Percentiles rank a stretch among this genome's conserved stretches.
These are phyloP conservation scores for Lycocerus yunnanus DNA, from an alignment of 2,888 invertebrate genomes.

Conservation along the genomic window DNA sequence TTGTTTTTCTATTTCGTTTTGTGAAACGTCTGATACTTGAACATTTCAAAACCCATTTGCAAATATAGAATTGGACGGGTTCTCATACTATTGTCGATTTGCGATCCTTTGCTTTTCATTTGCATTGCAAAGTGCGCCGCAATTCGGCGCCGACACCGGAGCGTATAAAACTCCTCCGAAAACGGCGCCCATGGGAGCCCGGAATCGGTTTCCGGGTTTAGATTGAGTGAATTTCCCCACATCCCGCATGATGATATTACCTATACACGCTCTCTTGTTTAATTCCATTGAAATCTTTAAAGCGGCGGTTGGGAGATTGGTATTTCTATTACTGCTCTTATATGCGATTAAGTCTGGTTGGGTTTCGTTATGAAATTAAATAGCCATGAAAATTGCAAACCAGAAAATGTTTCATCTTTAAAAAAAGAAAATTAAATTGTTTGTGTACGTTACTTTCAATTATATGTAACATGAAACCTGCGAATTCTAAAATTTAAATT, in stretches of 20 bases:
- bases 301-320: conserved; percentile 48
- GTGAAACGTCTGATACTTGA: conserved; percentile 29
- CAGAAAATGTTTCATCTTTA: background rate
- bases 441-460: background rate
- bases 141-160: conserved; percentile 52
- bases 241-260: conserved; percentile 52
- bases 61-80: conserved; percentile 51
- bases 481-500: background rate
- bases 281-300: conserved; percentile 54
- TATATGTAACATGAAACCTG: background rate
- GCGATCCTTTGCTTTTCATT: conserved; percentile 57
- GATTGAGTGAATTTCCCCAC: conserved; percentile 56
- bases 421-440: background rate
- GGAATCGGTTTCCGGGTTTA: conserved; percentile 57
- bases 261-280: conserved; percentile 52
- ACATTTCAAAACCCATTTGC: conserved; percentile 51
- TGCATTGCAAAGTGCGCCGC: conserved; percentile 56
- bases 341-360: conserved; percentile 33
- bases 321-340: conserved; percentile 43
- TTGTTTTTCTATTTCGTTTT: conserved; percentile 12
- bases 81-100: conserved; percentile 55
- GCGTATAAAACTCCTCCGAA: conserved; percentile 53
- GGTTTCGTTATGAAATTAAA: conserved; percentile 18
- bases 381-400: conserved; percentile 2
- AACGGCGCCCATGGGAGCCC: conserved; percentile 53